Conservation (phyloP, 1,140 invertebrate species). For the Varroa destructor region DNA sequence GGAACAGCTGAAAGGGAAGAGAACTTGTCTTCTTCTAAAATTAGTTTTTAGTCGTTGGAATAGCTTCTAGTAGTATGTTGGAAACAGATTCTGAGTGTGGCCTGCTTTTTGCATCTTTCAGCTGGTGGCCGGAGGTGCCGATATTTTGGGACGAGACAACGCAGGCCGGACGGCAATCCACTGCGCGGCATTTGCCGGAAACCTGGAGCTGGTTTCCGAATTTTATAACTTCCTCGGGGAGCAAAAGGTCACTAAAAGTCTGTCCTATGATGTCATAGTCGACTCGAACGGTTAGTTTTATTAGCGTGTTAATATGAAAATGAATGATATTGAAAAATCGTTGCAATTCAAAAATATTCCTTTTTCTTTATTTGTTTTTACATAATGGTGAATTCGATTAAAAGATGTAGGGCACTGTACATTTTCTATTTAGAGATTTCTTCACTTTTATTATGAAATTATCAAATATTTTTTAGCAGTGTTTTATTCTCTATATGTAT, state of each 20-base stretch:
- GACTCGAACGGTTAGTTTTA: slow-evolving; percentile 11
- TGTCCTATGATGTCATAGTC: neutral
- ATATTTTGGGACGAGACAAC: slow-evolving; percentile 22
- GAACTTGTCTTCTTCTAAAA: neutral
- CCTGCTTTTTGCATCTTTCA: neutral
- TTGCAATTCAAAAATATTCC: no score
- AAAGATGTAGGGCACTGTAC: no score
- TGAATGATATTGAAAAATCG: no score
- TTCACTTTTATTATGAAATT: no score
- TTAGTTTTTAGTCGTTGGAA: neutral
- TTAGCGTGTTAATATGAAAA: no score
- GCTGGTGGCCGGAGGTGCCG: slow-evolving; percentile 6
- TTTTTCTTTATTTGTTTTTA: no score
- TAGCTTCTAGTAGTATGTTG: no score
- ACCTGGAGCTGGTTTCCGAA: slow-evolving; percentile 18
- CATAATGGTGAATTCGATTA: no score
- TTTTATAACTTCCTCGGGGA: slow-evolving; percentile 6
- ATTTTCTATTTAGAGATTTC: no score
- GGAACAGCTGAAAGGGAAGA: neutral
- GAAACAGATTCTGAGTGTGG: no score
- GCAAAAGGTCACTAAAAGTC: neutral
- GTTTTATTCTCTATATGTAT: no score
- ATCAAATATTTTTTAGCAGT: no score
- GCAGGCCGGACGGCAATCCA: slow-evolving; percentile 7
- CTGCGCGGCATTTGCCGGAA: slow-evolving; percentile 25